Evolutionary conservation across 2,888 invertebrate genomes (phyloP).

Genomic region (Brassicogethes aeneus): DNA sequence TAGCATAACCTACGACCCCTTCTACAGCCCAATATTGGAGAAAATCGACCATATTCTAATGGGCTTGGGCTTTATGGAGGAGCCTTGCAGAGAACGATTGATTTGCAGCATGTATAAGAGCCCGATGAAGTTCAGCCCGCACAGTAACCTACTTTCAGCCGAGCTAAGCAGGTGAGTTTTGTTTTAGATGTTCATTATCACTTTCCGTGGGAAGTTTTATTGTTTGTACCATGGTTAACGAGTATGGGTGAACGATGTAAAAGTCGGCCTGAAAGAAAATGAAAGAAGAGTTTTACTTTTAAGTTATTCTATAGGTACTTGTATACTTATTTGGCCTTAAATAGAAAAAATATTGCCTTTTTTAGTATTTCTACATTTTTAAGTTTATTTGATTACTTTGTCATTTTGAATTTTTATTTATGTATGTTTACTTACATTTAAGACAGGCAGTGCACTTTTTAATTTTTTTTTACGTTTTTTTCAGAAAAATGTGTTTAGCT

Average conservation of each 20-base stretch:
- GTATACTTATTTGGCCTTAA: too few relatives aligned
- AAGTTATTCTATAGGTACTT: background rate
- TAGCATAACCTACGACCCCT: slow-evolving; percentile 45
- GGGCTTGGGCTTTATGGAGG: slow-evolving; percentile 61
- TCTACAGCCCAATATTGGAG: slow-evolving; percentile 72
- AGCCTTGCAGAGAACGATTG: slow-evolving; percentile 67
- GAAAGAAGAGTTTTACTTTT: too few relatives aligned
- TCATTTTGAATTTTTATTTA: too few relatives aligned
- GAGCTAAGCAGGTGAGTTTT: slow-evolving; percentile 76
- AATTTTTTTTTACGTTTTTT: too few relatives aligned
- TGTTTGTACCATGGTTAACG: background rate
- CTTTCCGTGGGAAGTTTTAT: slow-evolving; percentile 1
- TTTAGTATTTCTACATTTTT: too few relatives aligned
- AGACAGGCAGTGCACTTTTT: too few relatives aligned
- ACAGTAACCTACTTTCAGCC: slow-evolving; percentile 78
- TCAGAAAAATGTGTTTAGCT: too few relatives aligned
- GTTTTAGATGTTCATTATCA: slow-evolving; percentile 4
- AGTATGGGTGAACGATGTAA: background rate
- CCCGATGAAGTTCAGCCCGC: slow-evolving; percentile 72
- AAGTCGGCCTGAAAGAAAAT: too few relatives aligned
- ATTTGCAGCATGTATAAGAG: slow-evolving; percentile 80
- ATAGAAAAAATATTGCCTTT: too few relatives aligned
- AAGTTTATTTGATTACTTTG: too few relatives aligned
- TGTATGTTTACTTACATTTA: too few relatives aligned
- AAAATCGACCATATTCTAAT: slow-evolving; percentile 66